Base-by-base conservation (phyloP, 1,140 invertebrate genomes). In the Apolygus lucorum region DNA sequence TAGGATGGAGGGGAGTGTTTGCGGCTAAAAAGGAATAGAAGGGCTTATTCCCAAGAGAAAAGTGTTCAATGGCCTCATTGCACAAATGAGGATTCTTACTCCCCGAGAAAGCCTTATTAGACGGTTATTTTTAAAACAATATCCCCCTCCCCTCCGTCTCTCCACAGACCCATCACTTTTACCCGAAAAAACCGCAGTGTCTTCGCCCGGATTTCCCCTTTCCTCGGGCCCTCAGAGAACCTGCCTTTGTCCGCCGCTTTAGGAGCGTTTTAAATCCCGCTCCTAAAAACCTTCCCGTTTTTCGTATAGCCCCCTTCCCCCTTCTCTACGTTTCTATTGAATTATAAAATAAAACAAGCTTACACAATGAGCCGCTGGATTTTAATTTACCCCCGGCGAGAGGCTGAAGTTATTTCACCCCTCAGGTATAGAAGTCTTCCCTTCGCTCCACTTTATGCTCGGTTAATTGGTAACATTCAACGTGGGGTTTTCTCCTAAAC, bases 281-380 rank as follows among this genome's bases (percentile, higher is more conserved):
- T 17, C 34, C 17, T 42, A n/a, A n/a, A n/a, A n/a, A n/a, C n/a
- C n/a, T n/a, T n/a, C n/a, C n/a, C n/a, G n/a, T n/a, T n/a, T n/a
- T n/a, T n/a, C n/a, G n/a, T n/a, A n/a, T 42, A 42, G 17, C 34
- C 34, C 34, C 34, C 34, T 42, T 17, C 4, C 4, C 4, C 34
- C 34, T 4, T 42, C 17, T 42, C 34, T 4, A 26, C 24, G 63
- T 27, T 64, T 28, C 63, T 64, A 64, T 64, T 64, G 63, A 64
- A 64, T 64, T 64, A 64, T 64, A 64, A 64, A 64, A 64, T 64
- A 64, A 64, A 64, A 64, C 63, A 64, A 25, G 63, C 24, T 64
- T 64, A 25, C 25, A 22, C 63, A 27, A 11, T 26, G 63, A 25
- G 13, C 24, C 24, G 21, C n/a, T 25, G 28, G 63, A 64, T 28